These are phyloP conservation scores for Heliconius hortense DNA, from an alignment of 2,888 invertebrate species.

Conservation along the genomic window DNA sequence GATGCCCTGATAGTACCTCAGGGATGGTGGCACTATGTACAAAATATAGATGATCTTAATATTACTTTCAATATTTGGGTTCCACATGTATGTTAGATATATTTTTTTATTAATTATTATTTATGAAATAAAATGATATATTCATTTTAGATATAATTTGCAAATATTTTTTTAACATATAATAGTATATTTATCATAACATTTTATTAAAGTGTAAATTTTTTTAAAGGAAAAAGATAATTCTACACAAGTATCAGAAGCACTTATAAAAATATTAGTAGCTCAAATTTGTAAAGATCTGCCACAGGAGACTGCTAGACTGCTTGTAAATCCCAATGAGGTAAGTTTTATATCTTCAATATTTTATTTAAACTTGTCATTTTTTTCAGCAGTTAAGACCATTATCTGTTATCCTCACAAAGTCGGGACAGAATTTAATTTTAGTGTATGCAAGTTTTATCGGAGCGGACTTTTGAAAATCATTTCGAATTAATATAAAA, in stretches of 20 bases:
- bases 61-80: slow-evolving; percentile 87
- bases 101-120: neutral
- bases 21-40: slow-evolving; percentile 99
- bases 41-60: slow-evolving; percentile 87
- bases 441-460: too few relatives aligned
- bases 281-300: slow-evolving; percentile 82
- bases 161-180: neutral
- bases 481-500: too few relatives aligned
- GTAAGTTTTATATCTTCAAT: slow-evolving; percentile 53
- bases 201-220: slow-evolving; percentile 11
- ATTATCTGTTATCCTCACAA: too few relatives aligned
- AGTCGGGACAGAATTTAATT: too few relatives aligned
- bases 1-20: slow-evolving; percentile 92
- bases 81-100: slow-evolving; percentile 83
- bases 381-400: too few relatives aligned
- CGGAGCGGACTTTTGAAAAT: too few relatives aligned
- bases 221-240: slow-evolving; percentile 74
- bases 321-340: slow-evolving; percentile 87
- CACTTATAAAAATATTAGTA: slow-evolving; percentile 85
- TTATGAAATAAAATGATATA: neutral
- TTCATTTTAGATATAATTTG: neutral
- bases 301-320: slow-evolving; percentile 69
- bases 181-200: neutral
- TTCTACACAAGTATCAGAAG: slow-evolving; percentile 81
- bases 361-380: too few relatives aligned